Evolutionary conservation across 1,140 invertebrate species (phyloP).

Genomic region (Psix sp.): DNA sequence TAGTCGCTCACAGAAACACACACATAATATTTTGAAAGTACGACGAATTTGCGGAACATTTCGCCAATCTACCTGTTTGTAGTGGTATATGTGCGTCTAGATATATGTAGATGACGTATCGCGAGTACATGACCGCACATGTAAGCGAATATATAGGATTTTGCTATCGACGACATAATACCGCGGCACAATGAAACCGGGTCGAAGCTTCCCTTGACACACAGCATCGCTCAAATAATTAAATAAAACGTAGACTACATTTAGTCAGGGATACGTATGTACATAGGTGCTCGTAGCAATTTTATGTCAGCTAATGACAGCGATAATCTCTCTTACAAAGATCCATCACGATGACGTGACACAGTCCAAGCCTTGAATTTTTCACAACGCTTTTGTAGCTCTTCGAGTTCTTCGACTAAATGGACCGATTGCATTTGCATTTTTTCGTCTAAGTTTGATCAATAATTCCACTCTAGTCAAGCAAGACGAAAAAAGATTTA

Average conservation of each 20-base stretch:
- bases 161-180: slow-evolving; percentile 48
- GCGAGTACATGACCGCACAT: slow-evolving; percentile 25
- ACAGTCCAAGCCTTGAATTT: neutral
- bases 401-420: too few species aligned
- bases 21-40: too few species aligned
- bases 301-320: slow-evolving; percentile 19
- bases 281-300: slow-evolving; percentile 12
- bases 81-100: too few species aligned
- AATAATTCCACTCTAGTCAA: too few species aligned
- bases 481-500: too few species aligned
- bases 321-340: slow-evolving; percentile 9
- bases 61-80: too few species aligned
- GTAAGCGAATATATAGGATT: slow-evolving; percentile 41
- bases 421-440: too few species aligned
- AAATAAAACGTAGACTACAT: slow-evolving; percentile 42
- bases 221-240: slow-evolving; percentile 43
- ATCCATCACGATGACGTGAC: slow-evolving; percentile 2
- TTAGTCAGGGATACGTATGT: slow-evolving; percentile 28
- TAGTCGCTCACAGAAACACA: too few species aligned
- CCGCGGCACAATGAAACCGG: slow-evolving; percentile 45
- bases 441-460: too few species aligned
- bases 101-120: slow-evolving; percentile 15
- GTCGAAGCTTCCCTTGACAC: slow-evolving; percentile 50
- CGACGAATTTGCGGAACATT: too few species aligned
- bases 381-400: slow-evolving; percentile 7